Conservation (phyloP, 1,140 invertebrate species). For the Diploscapter pachys region DNA sequence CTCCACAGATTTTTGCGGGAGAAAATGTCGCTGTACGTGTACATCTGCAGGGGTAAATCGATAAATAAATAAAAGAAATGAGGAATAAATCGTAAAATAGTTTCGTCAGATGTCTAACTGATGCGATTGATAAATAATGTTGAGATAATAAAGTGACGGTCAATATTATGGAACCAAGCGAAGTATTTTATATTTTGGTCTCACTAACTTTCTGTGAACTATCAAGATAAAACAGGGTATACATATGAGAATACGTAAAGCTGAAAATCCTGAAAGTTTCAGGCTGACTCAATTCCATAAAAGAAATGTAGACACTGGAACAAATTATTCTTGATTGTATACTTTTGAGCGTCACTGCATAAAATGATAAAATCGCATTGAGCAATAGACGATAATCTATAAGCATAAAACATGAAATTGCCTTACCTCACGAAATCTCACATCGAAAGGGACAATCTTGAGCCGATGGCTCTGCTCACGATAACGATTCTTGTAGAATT, state of each 20-base stretch:
- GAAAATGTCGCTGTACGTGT: not conserved
- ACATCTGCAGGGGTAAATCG: not conserved
- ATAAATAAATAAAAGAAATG: not conserved
- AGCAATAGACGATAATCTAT: not conserved
- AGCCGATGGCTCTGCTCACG: conserved; percentile 5
- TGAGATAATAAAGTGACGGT: no score
- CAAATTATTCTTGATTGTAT: no score
- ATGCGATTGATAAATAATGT: no score
- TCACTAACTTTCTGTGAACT: no score
- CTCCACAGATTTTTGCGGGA: not conserved
- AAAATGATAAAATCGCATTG: not conserved
- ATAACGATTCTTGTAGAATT: conserved; percentile 34
- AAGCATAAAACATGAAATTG: not conserved
- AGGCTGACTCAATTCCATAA: no score
- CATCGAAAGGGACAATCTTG: conserved; percentile 34
- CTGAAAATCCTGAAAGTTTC: no score
- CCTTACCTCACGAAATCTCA: conserved; percentile 29
- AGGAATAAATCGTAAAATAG: not conserved
- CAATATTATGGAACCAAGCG: no score
- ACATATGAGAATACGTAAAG: no score
- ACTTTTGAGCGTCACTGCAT: not conserved
- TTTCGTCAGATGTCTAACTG: no score
- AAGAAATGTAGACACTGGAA: no score
- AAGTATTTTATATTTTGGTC: no score
- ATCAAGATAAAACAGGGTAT: no score